Conservation (phyloP, 2,888 invertebrate genomes). For the Drosophila antonietae region DNA sequence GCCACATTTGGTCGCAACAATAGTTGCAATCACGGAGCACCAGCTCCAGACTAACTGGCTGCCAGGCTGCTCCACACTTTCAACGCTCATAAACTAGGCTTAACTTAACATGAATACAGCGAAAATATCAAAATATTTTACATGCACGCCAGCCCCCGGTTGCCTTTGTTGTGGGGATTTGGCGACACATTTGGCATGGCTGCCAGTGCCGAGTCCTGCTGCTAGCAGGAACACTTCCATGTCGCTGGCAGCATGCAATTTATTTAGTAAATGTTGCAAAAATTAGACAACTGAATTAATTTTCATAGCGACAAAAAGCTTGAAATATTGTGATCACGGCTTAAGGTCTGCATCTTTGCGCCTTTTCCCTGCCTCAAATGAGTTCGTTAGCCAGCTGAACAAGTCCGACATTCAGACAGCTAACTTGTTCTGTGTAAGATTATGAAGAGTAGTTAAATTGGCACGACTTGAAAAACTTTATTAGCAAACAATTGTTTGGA, state of each 20-base stretch:
- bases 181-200: conserved; percentile 42
- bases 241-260: conserved; percentile 54
- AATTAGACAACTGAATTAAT: conserved; percentile 80
- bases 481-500: not conserved
- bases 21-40: conserved; percentile 77
- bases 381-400: conserved; percentile 66
- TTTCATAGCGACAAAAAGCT: conserved; percentile 77
- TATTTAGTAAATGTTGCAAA: conserved; percentile 73
- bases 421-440: conserved; percentile 18
- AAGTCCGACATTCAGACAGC: conserved; percentile 6
- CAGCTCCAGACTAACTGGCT: conserved; percentile 24
- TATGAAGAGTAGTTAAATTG: not conserved
- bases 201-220: conserved; percentile 30
- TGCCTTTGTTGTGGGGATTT: conserved; percentile 51
- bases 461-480: not conserved
- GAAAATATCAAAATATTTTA: conserved; percentile 84
- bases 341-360: conserved; percentile 45
- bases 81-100: conserved; percentile 85
- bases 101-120: conserved; percentile 85
- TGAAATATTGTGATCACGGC: conserved; percentile 71
- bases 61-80: conserved; percentile 65
- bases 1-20: conserved; percentile 79
- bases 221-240: conserved; percentile 41
- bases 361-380: conserved; percentile 34
- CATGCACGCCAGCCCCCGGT: conserved; percentile 34